phyloP scores from a whole-genome alignment of 2,888 invertebrate species.

The Athalia cordata region DNA sequence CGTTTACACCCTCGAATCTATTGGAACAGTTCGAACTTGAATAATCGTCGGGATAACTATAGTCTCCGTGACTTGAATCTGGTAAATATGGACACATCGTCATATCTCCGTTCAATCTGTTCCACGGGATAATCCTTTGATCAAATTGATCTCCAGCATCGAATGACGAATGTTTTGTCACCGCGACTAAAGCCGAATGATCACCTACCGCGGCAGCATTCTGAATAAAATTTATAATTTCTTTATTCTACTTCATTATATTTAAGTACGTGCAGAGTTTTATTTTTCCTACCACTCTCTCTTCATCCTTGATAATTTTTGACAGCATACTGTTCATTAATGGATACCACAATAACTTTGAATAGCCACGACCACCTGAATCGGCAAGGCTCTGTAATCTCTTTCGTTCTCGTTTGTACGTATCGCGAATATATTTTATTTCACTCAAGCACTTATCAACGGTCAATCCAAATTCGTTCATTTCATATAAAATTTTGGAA shows the following conservation, averaged over 20 bases:
- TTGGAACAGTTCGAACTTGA: not conserved
- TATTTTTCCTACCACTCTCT: slow-evolving; percentile 22
- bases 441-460: slow-evolving; percentile 24
- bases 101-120: not conserved
- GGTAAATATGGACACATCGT: not conserved
- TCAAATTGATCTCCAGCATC: slow-evolving; percentile 12
- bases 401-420: slow-evolving; percentile 26
- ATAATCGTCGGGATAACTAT: not conserved
- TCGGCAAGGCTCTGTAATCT: slow-evolving; percentile 12
- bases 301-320: slow-evolving; percentile 23
- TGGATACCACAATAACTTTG: slow-evolving; percentile 37
- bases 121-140: not conserved
- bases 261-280: not conserved
- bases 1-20: not conserved
- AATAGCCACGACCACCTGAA: slow-evolving; percentile 20
- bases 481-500: slow-evolving; percentile 23
- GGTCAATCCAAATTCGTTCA: slow-evolving; percentile 28
- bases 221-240: not conserved
- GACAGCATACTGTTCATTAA: slow-evolving; percentile 33
- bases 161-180: not conserved
- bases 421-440: slow-evolving; percentile 21
- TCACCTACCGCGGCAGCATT: no score
- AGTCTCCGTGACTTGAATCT: not conserved
- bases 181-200: not conserved
- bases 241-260: slow-evolving; percentile 1